These are phyloP conservation scores for Tympanuchus pallidicinctus DNA, from an alignment of 2,113 vertebrate genomes.

Conservation along the genomic window DNA sequence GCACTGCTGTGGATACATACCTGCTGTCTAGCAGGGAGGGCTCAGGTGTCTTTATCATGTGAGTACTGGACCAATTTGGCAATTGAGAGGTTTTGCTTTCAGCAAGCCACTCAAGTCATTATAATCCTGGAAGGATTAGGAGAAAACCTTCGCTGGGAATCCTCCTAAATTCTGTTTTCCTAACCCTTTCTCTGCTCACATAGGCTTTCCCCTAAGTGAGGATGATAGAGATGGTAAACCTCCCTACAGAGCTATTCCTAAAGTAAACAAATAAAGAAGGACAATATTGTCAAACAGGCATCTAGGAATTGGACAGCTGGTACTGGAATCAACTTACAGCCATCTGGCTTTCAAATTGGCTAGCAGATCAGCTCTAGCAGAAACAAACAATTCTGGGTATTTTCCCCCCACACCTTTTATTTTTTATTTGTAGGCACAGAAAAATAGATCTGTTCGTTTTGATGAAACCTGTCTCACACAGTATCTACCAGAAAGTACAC, in stretches of 20 bases:
- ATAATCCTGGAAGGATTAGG: slow-evolving; percentile 1
- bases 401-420: background rate
- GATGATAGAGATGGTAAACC: background rate
- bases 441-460: background rate
- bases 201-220: background rate
- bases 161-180: slow-evolving; percentile 1
- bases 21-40: background rate
- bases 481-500: background rate
- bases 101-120: background rate
- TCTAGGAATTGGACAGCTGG: slow-evolving; percentile 57
- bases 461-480: background rate
- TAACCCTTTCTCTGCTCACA: background rate
- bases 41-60: background rate
- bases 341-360: slow-evolving; percentile 60
- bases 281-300: slow-evolving; percentile 59
- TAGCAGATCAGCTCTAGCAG: slow-evolving; percentile 24
- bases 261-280: slow-evolving; percentile 57
- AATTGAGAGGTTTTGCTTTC: background rate
- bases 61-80: background rate
- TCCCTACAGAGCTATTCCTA: slow-evolving; percentile 9
- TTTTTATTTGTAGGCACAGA: background rate
- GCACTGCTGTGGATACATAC: background rate
- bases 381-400: background rate
- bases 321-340: slow-evolving; percentile 52
- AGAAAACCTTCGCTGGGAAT: background rate